phyloP scores from a whole-genome alignment of 1,140 invertebrate genomes.

The Leptinotarsa defecta region DNA sequence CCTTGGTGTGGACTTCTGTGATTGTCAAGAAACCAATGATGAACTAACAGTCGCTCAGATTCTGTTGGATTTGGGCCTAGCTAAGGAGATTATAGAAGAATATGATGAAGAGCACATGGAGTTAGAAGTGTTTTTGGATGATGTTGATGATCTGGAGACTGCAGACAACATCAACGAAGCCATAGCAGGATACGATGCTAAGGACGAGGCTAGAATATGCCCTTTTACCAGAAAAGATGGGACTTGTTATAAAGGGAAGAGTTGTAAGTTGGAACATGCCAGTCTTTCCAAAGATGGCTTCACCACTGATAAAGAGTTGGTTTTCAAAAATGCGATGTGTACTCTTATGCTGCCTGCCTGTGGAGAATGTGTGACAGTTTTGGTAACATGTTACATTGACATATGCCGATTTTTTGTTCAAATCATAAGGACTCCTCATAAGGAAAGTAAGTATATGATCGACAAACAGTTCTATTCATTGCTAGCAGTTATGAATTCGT shows the following conservation, averaged over 20 bases:
- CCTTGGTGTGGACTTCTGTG: slow-evolving; percentile 17
- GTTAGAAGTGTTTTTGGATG: slow-evolving; percentile 34
- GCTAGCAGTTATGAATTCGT: slow-evolving; percentile 36
- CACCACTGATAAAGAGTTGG: slow-evolving; percentile 42
- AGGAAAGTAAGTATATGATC: slow-evolving; percentile 24
- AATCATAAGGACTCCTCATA: slow-evolving; percentile 34
- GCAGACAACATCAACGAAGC: slow-evolving; percentile 46
- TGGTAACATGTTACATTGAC: slow-evolving; percentile 37
- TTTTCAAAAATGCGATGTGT: slow-evolving; percentile 29
- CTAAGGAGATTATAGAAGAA: slow-evolving; percentile 34
- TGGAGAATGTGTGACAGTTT: slow-evolving; percentile 29
- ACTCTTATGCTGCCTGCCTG: slow-evolving; percentile 30
- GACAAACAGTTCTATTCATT: slow-evolving; percentile 34
- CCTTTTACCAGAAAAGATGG: slow-evolving; percentile 39
- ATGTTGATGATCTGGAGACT: slow-evolving; percentile 36
- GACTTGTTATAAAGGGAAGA: slow-evolving; percentile 42
- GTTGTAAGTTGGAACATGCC: slow-evolving; percentile 45
- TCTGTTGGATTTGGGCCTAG: slow-evolving; percentile 33
- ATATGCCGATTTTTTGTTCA: slow-evolving; percentile 40
- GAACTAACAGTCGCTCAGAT: slow-evolving; percentile 29
- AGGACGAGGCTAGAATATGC: slow-evolving; percentile 45
- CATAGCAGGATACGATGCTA: slow-evolving; percentile 44
- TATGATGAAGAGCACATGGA: slow-evolving; percentile 32
- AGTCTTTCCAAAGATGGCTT: slow-evolving; percentile 40
- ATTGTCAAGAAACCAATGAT: background rate